Evolutionary conservation across 2,797 vertebrate genomes (phyloP), one percentile per base, ranked within the genome.

Genomic region (Vultur gryphus): DNA sequence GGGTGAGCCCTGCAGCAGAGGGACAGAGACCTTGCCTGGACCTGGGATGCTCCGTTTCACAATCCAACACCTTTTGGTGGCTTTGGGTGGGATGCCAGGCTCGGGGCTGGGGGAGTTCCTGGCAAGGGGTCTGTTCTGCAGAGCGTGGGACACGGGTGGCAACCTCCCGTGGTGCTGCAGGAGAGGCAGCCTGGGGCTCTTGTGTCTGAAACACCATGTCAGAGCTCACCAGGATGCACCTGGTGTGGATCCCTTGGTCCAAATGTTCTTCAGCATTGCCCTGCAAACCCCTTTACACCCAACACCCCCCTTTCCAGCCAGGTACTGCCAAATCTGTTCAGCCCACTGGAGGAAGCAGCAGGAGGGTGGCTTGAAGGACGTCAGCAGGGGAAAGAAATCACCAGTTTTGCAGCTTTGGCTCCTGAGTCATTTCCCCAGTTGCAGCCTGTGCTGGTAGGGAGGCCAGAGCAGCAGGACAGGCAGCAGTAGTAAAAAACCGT

Each of bases 71-170:
- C 31, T 62, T 49, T 49, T 1, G 1, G 41, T 84, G 62, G 24
- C 37, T 70, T 75, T 81, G 76, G 33, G 26, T 39, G 43, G 17
- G 44, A 57, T 62, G 26, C 31, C 1, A 2, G 57, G 16, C 49
- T 70, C 7, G 4, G 80, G 37, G 37, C 33, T 44, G 49, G 49
- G 23, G 6, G 31, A 41, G 16, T 12, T 29, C 33, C 41, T 39
- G 48, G 29, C 43, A 46, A 70, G n/a, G 39, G 20, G 9, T 57
- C 33, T 51, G 59, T 29, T 73, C 44, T 41, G 41, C 29, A 41
- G 70, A 35, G 64, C 1, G 1, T 21, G 24, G 1, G 19, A 17
- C 17, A 21, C 0, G 2, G 14, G 14, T 46, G 39, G 48, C 49
- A 83, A 51, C 37, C 16, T 44, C 28, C 55, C 0, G 1, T 37